A percentile compares a stretch with the other conserved stretches of the same genome.
Evolutionary conservation across 1,140 invertebrate genomes (phyloP).

Genomic region (Megathymus violae): DNA sequence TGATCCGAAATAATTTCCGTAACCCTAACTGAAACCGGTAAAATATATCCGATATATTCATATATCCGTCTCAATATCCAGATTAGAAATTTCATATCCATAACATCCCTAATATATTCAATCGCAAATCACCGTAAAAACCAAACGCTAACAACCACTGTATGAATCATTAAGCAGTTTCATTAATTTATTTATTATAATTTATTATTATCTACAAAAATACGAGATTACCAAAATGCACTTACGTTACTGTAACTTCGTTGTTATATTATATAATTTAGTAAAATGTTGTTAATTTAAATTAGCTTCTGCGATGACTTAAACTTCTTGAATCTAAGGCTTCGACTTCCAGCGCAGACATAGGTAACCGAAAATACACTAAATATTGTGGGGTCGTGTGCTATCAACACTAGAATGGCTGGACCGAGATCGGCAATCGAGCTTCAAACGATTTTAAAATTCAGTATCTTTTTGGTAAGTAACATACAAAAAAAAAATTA

Average conservation of each 20-base stretch:
- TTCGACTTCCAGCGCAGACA: neutral
- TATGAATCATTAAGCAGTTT: conserved; percentile 11
- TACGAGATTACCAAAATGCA: conserved; percentile 25
- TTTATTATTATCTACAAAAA: conserved; percentile 24
- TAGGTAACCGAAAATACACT: neutral
- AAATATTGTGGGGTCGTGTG: neutral
- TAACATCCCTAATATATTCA: too few species aligned
- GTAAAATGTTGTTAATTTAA: neutral
- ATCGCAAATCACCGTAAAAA: neutral
- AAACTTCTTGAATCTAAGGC: neutral
- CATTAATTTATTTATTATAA: conserved; percentile 14
- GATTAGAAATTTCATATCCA: too few species aligned
- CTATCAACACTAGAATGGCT: neutral
- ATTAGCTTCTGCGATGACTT: neutral
- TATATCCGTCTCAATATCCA: too few species aligned
- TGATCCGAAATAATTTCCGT: too few species aligned
- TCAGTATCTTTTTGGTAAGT: neutral
- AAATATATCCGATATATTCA: too few species aligned
- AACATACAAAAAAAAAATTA: too few species aligned
- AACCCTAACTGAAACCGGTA: too few species aligned
- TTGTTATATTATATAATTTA: conserved; percentile 17
- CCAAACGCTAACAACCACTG: neutral
- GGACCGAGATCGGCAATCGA: neutral
- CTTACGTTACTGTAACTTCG: conserved; percentile 15
- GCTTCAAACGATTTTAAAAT: neutral